phyloP scores from a whole-genome alignment of 2,888 invertebrate species.

The Idaea straminata region DNA sequence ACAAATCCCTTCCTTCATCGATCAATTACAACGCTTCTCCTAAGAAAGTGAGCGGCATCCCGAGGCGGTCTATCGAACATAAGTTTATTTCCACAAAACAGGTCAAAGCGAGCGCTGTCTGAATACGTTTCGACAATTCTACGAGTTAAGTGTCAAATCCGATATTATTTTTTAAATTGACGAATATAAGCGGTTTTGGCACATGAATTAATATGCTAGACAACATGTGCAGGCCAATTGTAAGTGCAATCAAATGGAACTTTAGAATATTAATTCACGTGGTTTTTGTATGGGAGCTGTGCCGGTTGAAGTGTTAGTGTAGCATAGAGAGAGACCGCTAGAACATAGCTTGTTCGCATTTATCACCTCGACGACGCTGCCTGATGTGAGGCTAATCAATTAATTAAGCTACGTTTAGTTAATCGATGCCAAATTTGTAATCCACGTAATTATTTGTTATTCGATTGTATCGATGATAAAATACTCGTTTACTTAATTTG shows the following conservation, averaged over 20 bases:
- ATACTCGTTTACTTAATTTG: slow-evolving; percentile 22
- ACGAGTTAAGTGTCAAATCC: not conserved
- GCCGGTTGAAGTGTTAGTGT: slow-evolving; percentile 26
- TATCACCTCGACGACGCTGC: slow-evolving; percentile 34
- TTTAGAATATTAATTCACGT: too few species aligned
- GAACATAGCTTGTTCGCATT: slow-evolving; percentile 67
- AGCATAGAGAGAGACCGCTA: slow-evolving; percentile 29
- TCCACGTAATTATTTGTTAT: slow-evolving; percentile 41
- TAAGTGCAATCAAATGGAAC: too few species aligned
- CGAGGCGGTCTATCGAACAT: slow-evolving; percentile 70
- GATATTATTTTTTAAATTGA: slow-evolving; percentile 7
- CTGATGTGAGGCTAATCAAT: slow-evolving; percentile 46
- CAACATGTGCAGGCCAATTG: too few species aligned
- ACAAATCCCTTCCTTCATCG: slow-evolving; percentile 75
- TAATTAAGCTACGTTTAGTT: slow-evolving; percentile 64
- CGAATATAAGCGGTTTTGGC: not conserved
- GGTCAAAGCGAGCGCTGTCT: slow-evolving; percentile 71
- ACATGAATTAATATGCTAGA: too few species aligned
- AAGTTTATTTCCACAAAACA: slow-evolving; percentile 69
- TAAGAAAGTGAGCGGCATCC: slow-evolving; percentile 73
- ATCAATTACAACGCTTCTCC: slow-evolving; percentile 69
- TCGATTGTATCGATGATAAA: slow-evolving; percentile 21
- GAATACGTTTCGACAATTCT: slow-evolving; percentile 35
- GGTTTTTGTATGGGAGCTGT: not conserved
- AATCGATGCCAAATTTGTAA: slow-evolving; percentile 73